Conservation (phyloP, 64 coral and sea anemone species). For the Actinia equina region DNA sequence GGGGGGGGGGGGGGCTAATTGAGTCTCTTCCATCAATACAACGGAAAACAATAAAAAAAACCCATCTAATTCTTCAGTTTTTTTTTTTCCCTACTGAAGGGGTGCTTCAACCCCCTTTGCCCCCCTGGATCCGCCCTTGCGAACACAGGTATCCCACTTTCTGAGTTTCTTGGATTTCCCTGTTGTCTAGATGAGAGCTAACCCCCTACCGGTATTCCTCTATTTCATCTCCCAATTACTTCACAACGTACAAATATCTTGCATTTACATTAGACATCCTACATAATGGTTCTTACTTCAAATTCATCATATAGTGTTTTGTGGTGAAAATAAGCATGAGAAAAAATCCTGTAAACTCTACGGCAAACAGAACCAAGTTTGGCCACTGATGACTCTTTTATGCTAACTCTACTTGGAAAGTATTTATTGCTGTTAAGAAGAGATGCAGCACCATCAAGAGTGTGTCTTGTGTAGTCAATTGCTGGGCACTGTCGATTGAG, state of each 20-base stretch:
- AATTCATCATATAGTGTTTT: slow-evolving; percentile 90
- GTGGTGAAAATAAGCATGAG: slow-evolving; percentile 98
- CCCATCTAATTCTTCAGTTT: too few species aligned
- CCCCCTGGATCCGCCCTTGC: too few species aligned
- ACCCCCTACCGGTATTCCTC: too few species aligned
- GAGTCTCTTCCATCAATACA: too few species aligned
- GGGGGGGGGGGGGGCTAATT: too few species aligned
- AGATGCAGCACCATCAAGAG: slow-evolving; percentile 95
- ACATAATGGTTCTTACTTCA: slow-evolving; percentile 56
- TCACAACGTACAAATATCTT: neutral
- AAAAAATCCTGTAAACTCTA: slow-evolving; percentile 97
- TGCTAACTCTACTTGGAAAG: slow-evolving; percentile 99
- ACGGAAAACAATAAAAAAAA: too few species aligned
- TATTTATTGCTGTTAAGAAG: slow-evolving; percentile 98
- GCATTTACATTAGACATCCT: too few species aligned
- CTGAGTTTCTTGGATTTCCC: too few species aligned
- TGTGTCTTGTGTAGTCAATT: slow-evolving; percentile 96
- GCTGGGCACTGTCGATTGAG: slow-evolving; percentile 87
- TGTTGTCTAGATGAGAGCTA: too few species aligned
- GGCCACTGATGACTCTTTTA: slow-evolving; percentile 95
- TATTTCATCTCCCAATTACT: neutral
- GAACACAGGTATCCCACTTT: too few species aligned
- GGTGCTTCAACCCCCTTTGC: too few species aligned
- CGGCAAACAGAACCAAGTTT: slow-evolving; percentile 99
- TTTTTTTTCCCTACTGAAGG: too few species aligned